phyloP scores from a whole-genome alignment of 2,113 vertebrate species.

The Oreochromis niloticus region DNA sequence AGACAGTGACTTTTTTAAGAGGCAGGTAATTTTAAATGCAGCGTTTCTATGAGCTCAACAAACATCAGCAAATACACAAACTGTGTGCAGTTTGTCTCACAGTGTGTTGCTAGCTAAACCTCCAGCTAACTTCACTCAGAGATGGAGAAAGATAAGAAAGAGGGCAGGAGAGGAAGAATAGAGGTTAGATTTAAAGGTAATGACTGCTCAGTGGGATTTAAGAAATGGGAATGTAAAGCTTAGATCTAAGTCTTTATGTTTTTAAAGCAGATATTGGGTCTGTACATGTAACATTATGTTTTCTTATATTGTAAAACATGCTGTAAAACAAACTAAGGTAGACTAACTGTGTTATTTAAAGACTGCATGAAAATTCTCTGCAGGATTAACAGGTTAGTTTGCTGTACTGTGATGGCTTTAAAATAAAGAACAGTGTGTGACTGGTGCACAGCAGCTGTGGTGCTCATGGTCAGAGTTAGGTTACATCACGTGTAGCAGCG shows the following conservation, averaged over 20 bases:
- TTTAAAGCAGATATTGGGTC: neutral
- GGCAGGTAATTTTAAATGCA: neutral
- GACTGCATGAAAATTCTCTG: fast-evolving
- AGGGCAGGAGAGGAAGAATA: neutral
- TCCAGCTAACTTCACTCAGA: neutral
- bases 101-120: neutral
- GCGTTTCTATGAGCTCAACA: neutral
- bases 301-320: neutral
- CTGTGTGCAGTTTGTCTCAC: neutral
- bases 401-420: neutral
- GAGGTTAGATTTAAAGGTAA: neutral
- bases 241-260: neutral
- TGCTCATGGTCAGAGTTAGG: neutral
- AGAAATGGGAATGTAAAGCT: neutral
- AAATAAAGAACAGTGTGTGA: neutral
- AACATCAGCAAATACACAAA: neutral
- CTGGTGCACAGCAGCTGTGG: neutral
- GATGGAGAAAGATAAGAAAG: neutral
- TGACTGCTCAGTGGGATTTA: neutral
- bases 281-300: neutral
- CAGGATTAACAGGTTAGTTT: neutral
- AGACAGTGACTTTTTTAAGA: neutral
- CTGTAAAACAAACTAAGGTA: neutral
- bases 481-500: neutral
- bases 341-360: neutral